Base-by-base conservation (phyloP, 2,113 vertebrate genomes). In the Chroicocephalus ridibundus region DNA sequence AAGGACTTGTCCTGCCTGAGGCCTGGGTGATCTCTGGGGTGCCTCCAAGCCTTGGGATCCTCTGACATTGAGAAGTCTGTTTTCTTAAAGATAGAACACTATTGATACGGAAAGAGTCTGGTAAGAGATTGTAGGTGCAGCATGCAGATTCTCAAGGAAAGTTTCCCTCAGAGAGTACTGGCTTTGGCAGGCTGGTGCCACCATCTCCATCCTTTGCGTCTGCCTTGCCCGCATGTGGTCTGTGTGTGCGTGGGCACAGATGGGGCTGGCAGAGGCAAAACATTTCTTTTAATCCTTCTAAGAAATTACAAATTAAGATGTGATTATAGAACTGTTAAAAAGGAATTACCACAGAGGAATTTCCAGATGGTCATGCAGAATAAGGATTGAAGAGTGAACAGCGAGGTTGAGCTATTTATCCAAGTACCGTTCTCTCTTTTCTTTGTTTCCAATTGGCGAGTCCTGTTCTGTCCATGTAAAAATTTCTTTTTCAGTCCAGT, bases 301-400 rank as follows among this genome's bases (percentile, higher is more conserved):
- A 95, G 91, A 97, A 97, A 95, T 92, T 47, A 66, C 70, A 86
- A 92, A 97, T 97, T 96, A 95, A 80, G 82, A 91, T 92, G 66
- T 89, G 88, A 96, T 97, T 94, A 96, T 76, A 74, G 88, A 83
- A 88, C 58, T 87, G 89, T 92, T 94, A 72, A 86, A 96, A 97
- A 92, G 58, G 38, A 96, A 95, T 94, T 86, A 75, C 65, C 72
- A 85, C 83, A 74, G 81, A 95, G 86, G 81, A 95, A 88, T 94
- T 96, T 86, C 85, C 94, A 97, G 93, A 97, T 97, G 97, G 92
- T 42, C 62, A n/a, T 61, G 51, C 75, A 79, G 90, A 94, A 82
- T 96, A 81, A 90, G 88, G 90, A 68, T 26, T 72, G 76, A 90
- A 87, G 81, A 92, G 38, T 47, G 20, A 96, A 83, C 20, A 70